Evolutionary conservation across 2,797 vertebrate species (phyloP).

Genomic region (Apogon talboti): DNA sequence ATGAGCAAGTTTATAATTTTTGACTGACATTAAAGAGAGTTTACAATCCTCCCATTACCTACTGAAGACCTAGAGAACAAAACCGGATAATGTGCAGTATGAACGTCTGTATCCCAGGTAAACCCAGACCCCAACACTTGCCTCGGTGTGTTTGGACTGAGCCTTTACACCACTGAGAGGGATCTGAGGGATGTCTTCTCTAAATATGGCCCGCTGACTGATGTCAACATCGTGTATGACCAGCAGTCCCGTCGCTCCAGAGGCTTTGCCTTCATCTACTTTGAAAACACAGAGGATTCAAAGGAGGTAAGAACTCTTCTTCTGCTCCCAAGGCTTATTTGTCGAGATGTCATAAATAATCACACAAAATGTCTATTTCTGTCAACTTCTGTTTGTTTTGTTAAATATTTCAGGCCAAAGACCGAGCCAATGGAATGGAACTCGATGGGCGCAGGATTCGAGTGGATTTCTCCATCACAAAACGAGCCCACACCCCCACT

Average conservation of each 20-base stretch:
- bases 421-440: conserved; percentile 97
- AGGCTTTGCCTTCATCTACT: conserved; percentile 97
- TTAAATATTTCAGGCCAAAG: conserved; percentile 88
- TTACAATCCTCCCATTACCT: not conserved
- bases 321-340: too few relatives aligned
- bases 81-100: too few relatives aligned
- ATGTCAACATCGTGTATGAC: conserved; percentile 95
- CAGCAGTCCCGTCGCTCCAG: conserved; percentile 96
- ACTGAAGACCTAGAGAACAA: not conserved
- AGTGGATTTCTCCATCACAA: conserved; percentile 97
- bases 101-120: conserved; percentile 76
- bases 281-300: conserved; percentile 93
- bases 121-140: conserved; percentile 96
- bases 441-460: conserved; percentile 95
- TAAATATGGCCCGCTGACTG: conserved; percentile 92
- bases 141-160: conserved; percentile 96
- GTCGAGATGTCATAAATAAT: too few relatives aligned
- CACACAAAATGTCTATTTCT: too few relatives aligned
- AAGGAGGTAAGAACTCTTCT: conserved; percentile 86
- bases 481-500: conserved; percentile 96
- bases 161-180: conserved; percentile 95
- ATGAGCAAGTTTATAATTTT: too few relatives aligned
- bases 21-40: not conserved
- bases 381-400: not conserved
- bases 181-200: conserved; percentile 97